Percentiles rank a stretch among this genome's conserved stretches.
Conservation (phyloP, 2,888 invertebrate species). For the Onthophagus sagittarius region DNA sequence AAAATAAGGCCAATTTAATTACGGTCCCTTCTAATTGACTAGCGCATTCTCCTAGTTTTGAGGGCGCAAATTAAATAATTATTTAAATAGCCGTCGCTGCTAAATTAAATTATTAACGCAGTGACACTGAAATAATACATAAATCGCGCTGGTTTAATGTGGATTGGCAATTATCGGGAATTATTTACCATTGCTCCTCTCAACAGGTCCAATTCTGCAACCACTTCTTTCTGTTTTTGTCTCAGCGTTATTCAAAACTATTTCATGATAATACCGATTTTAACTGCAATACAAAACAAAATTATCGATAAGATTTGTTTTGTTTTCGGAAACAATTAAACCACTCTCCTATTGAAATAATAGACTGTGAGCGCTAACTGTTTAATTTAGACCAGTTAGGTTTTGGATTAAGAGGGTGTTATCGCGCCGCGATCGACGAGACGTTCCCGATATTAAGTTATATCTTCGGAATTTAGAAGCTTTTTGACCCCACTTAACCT, state of each 20-base stretch:
- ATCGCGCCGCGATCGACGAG: slow-evolving; percentile 20
- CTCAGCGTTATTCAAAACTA: background rate
- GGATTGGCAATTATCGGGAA: background rate
- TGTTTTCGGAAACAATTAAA: background rate
- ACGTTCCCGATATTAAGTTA: background rate
- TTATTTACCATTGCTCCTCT: background rate
- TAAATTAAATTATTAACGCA: background rate
- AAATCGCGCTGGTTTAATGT: background rate
- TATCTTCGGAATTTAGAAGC: slow-evolving; percentile 63
- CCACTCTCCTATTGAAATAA: background rate
- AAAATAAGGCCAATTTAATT: background rate
- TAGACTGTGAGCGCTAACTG: background rate
- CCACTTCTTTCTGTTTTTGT: background rate
- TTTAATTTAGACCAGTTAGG: slow-evolving; percentile 16
- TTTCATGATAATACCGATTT: background rate
- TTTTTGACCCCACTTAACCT: slow-evolving; percentile 73
- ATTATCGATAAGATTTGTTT: background rate
- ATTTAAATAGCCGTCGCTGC: background rate
- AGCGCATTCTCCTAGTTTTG: background rate
- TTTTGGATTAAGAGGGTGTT: slow-evolving; percentile 38
- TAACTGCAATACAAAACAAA: background rate
- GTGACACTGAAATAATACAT: background rate
- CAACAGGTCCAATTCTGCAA: background rate
- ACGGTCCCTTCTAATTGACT: background rate
- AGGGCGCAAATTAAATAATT: background rate